Percentiles rank a stretch among this genome's conserved stretches.
Conservation (phyloP, 2,888 invertebrate genomes). For the Cephus nigrinus region DNA sequence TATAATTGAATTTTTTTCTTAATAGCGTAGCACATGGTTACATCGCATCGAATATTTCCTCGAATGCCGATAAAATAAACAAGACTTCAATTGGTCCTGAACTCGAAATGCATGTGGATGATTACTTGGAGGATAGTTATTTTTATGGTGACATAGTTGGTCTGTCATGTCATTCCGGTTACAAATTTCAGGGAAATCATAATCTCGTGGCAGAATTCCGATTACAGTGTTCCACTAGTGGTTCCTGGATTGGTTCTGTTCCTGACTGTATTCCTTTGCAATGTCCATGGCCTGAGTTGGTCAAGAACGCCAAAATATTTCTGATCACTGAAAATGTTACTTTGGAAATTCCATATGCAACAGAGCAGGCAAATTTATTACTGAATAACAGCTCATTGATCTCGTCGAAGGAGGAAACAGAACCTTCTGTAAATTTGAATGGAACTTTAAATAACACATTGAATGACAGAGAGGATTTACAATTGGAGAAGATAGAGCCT, state of each 20-base stretch:
- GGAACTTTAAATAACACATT: conserved; percentile 13
- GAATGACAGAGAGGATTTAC: conserved; percentile 18
- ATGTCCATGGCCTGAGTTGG: conserved; percentile 38
- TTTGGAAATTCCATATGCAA: conserved; percentile 9
- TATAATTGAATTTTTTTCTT: conserved; percentile 7
- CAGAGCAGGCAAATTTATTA: background rate
- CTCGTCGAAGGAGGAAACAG: background rate
- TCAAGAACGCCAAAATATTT: conserved; percentile 37
- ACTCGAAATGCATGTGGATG: conserved; percentile 7
- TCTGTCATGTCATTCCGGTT: conserved; percentile 45
- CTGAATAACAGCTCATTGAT: background rate
- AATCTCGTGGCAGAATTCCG: conserved; percentile 40
- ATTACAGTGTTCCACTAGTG: conserved; percentile 69
- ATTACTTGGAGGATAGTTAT: conserved; percentile 24
- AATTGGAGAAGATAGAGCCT: conserved; percentile 5
- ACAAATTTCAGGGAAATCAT: conserved; percentile 44
- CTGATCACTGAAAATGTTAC: conserved; percentile 21
- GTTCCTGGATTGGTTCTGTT: conserved; percentile 73
- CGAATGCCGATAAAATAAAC: background rate
- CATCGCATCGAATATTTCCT: conserved; percentile 22
- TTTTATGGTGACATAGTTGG: conserved; percentile 40
- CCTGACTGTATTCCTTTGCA: conserved; percentile 67
- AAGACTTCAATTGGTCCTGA: conserved; percentile 8
- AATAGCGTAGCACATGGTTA: conserved; percentile 40
- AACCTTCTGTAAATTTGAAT: background rate